Evolutionary conservation across 1,140 invertebrate genomes (phyloP).

Genomic region (Ostrea denselamellosa): DNA sequence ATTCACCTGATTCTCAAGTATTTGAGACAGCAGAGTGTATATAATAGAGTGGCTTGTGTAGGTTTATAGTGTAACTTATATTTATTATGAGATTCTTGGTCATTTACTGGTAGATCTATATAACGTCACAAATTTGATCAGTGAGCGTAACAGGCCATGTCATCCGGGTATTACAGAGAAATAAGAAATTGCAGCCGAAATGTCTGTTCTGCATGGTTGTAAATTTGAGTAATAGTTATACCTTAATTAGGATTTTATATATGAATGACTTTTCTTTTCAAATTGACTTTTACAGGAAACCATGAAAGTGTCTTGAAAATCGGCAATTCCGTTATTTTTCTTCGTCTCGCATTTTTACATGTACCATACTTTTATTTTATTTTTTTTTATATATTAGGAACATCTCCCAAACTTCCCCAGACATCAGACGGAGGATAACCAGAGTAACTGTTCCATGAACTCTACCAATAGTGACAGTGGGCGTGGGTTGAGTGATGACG

Average conservation of each 20-base stretch:
- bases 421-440: conserved; percentile 50
- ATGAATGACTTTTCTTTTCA: too few species aligned
- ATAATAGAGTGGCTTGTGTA: background rate
- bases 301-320: background rate
- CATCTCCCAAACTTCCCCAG: conserved; percentile 32
- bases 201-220: background rate
- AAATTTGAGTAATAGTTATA: background rate
- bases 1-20: background rate
- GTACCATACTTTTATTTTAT: too few species aligned
- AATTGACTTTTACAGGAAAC: too few species aligned
- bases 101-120: too few species aligned
- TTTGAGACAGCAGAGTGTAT: background rate
- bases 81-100: too few species aligned
- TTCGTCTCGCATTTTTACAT: too few species aligned
- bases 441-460: conserved; percentile 56
- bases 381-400: conserved; percentile 31
- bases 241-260: background rate
- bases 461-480: conserved; percentile 59
- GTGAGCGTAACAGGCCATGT: too few species aligned
- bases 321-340: too few species aligned
- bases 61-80: background rate
- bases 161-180: background rate
- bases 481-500: conserved; percentile 56
- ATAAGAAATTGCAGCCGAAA: background rate
- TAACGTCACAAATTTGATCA: too few species aligned